These are phyloP conservation scores for Gobiocypris rarus DNA, from an alignment of 2,113 vertebrate species.

Conservation along the genomic window DNA sequence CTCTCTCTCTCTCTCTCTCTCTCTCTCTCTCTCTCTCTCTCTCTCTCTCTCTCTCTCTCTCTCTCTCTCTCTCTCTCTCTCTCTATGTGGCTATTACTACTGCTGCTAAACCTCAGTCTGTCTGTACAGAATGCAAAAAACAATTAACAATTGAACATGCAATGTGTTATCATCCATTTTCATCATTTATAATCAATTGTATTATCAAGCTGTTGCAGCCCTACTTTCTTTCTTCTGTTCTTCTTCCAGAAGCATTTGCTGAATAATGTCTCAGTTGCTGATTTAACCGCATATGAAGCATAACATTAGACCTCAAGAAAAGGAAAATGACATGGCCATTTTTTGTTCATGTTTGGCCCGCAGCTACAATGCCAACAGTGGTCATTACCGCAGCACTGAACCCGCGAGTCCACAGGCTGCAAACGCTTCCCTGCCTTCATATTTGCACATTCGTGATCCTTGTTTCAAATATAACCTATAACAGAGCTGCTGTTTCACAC, in stretches of 20 bases:
- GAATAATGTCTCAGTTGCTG: background rate
- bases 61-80: too few relatives aligned
- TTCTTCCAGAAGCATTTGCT: background rate
- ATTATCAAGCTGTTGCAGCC: background rate
- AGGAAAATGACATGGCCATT: background rate
- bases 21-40: too few relatives aligned
- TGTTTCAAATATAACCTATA: background rate
- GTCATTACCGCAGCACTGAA: background rate
- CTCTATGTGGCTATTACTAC: too few relatives aligned
- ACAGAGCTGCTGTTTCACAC: background rate
- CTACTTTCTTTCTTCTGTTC: background rate
- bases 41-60: too few relatives aligned
- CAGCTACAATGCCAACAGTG: background rate
- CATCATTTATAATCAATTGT: background rate
- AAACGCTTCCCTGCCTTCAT: background rate
- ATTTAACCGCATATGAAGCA: slow-evolving; percentile 20
- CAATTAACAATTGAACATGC: background rate
- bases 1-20: too few relatives aligned
- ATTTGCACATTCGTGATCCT: background rate
- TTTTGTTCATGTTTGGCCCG: background rate
- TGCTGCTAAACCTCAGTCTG: background rate
- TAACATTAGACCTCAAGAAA: slow-evolving; percentile 1
- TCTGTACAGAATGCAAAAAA: background rate
- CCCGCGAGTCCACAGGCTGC: background rate
- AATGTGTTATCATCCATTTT: background rate